Evolutionary conservation across 2,797 vertebrate species (phyloP), one percentile per base, ranked within the genome.

Genomic region (Lepilemur septentrionalis): DNA sequence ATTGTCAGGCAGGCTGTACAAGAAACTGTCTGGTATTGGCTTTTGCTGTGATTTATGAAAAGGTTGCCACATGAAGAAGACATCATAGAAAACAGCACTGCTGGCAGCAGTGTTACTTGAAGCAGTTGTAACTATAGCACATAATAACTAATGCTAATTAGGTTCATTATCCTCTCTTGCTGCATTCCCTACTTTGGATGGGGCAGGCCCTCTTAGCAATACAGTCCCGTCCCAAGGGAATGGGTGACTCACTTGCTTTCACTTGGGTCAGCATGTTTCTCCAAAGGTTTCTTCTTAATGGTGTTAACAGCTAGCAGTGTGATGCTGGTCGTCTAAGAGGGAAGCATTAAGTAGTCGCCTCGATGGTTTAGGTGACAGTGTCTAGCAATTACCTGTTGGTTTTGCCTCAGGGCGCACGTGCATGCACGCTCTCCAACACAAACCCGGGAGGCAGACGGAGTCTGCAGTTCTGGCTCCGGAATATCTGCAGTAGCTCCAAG

Each of bases 31-130:
- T 95, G 14, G 79, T 96, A 97, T 98, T 97, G 97, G 98, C 97
- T 97, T 98, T 97, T 95, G 92, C 95, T 98, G 98, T 98, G 98
- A 98, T 98, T 98, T 98, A 98, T 98, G 98, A 67, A 98, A 98
- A 98, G 96, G 93, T 97, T 97, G 96, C 97, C 96, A 76, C 93
- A 43, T 97, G 98, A 98, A 98, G 98, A 98, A 98, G 97, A 73
- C 93, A 97, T 98, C 97, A 59, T 94, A 86, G 97, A 93, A 98
- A 98, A 89, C 79, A 97, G 96, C 97, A 93, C 94, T 79, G 96
- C 96, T 97, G 97, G 97, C 95, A 95, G 89, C 32, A 85, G 73
- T 43, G 0, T 96, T 97, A 35, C 93, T 95, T 96, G 98, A 96
- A 50, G 22, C 85, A 69, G 23, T 90, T 41, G 1, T 96, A 94